Percentiles rank a stretch among this genome's conserved stretches.
Evolutionary conservation across 2,888 invertebrate species (phyloP).

Genomic region (Rhopalosiphum nymphaeae): DNA sequence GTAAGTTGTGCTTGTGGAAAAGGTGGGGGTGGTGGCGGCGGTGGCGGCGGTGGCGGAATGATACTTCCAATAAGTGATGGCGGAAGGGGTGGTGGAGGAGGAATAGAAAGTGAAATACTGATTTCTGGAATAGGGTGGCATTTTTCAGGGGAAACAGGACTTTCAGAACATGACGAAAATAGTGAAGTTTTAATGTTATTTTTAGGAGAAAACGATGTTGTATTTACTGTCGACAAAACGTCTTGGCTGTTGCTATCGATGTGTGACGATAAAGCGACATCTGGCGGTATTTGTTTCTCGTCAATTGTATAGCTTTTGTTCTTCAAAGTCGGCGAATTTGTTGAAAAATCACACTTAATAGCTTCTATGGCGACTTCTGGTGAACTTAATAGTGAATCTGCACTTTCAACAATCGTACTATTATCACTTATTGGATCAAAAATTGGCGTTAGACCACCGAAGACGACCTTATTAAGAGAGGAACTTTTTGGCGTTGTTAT

Average conservation of each 20-base stretch:
- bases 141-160: not conserved
- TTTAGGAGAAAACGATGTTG: not conserved
- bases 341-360: conserved; percentile 18
- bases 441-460: conserved; percentile 27
- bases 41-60: conserved; percentile 66
- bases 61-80: conserved; percentile 66
- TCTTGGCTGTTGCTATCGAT: not conserved
- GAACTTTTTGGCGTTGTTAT: conserved; percentile 14
- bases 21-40: conserved; percentile 67
- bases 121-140: conserved; percentile 56
- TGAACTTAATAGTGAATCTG: conserved; percentile 12
- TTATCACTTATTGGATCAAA: not conserved
- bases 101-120: conserved; percentile 65
- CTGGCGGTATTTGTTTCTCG: not conserved
- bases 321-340: not conserved
- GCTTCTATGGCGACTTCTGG: conserved; percentile 45
- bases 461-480: conserved; percentile 24
- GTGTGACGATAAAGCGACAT: not conserved
- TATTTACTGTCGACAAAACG: not conserved
- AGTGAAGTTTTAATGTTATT: not conserved
- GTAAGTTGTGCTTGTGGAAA: conserved; percentile 61
- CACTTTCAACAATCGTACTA: not conserved
- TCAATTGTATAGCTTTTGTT: not conserved
- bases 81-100: conserved; percentile 67
- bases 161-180: not conserved